A percentile compares a stretch with the other conserved stretches of the same genome.
Evolutionary conservation across 2,113 vertebrate species (phyloP).

Genomic region (Cebus imitator): DNA sequence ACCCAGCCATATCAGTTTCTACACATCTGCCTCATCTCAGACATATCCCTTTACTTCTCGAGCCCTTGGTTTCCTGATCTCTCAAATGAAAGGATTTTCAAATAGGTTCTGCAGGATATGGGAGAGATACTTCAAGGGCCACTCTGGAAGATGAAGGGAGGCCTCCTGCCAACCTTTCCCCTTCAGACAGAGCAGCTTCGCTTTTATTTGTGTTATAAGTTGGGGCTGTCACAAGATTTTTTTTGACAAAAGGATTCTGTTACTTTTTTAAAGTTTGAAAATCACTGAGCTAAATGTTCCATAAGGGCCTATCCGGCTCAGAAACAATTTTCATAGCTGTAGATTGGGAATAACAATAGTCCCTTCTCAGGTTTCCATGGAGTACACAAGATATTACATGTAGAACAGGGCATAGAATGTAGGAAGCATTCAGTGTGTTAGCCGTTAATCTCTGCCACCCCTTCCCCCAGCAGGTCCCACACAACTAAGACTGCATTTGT

Average conservation of each 20-base stretch:
- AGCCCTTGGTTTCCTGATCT: neutral
- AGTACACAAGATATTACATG: neutral
- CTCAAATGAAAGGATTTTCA: constrained; percentile 27
- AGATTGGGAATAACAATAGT: neutral
- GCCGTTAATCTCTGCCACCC: neutral
- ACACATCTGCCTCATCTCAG: neutral
- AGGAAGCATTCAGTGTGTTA: neutral
- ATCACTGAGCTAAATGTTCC: neutral
- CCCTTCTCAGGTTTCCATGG: neutral
- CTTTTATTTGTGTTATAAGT: constrained; percentile 24
- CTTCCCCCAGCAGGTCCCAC: neutral
- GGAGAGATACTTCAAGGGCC: neutral
- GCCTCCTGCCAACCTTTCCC: neutral
- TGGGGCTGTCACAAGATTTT: neutral
- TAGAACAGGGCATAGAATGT: neutral
- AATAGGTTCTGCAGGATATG: neutral
- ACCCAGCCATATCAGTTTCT: neutral
- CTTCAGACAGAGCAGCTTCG: neutral
- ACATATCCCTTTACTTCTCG: neutral
- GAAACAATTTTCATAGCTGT: neutral
- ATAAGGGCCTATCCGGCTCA: neutral
- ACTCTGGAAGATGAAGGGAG: neutral
- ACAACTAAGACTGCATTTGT: neutral
- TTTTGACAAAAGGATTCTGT: neutral
- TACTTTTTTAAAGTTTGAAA: constrained; percentile 21